Percentiles rank a stretch among this genome's conserved stretches.
These are phyloP conservation scores for Bambusicola thoracicus DNA, from an alignment of 2,113 vertebrate species.

Conservation along the genomic window DNA sequence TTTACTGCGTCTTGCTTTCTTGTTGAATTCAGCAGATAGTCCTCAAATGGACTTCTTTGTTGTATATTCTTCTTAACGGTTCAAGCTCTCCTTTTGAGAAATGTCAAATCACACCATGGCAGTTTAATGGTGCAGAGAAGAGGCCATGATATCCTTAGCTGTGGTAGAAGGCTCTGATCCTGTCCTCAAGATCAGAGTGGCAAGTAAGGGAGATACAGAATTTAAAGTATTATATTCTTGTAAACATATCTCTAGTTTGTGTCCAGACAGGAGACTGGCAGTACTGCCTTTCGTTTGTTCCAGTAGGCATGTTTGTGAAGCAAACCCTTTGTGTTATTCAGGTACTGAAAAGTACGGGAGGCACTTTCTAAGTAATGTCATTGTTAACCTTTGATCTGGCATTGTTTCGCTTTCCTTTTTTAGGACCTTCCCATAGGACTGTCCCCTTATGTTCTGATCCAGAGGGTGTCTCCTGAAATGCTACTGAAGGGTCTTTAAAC, in stretches of 20 bases:
- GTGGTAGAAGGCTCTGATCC: background rate
- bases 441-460: background rate
- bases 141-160: background rate
- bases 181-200: background rate
- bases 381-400: background rate
- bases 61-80: background rate
- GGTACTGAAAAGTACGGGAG: background rate
- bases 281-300: background rate
- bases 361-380: background rate
- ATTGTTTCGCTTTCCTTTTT: background rate
- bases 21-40: background rate
- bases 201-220: background rate
- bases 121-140: background rate
- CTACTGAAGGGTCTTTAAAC: background rate
- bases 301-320: background rate
- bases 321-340: background rate
- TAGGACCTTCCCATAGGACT: background rate
- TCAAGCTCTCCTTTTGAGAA: background rate
- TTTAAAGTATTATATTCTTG: background rate
- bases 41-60: background rate
- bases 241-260: background rate
- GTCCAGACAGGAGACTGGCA: background rate
- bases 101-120: background rate
- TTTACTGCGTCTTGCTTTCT: background rate
- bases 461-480: background rate